Conservation (phyloP, 1,140 invertebrate species). For the Cydia strobilella region DNA sequence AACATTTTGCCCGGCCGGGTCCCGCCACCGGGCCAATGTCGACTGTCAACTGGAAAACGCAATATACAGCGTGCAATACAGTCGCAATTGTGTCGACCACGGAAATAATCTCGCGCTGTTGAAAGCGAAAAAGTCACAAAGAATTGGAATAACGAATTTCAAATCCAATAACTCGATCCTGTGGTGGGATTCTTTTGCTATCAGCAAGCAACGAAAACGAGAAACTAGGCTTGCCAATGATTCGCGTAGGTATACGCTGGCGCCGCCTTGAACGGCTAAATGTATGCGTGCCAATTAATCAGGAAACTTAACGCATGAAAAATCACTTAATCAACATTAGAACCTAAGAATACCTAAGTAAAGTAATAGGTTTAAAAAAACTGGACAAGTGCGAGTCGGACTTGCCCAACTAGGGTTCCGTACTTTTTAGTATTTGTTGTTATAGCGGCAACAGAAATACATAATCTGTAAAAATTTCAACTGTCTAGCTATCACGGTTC, state of each 20-base stretch:
- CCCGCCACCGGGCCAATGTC: conserved; percentile 40
- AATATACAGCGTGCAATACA: conserved; percentile 45
- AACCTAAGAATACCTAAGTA: no score
- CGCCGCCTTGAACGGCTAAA: not conserved
- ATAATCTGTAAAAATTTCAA: no score
- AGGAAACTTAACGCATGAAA: not conserved
- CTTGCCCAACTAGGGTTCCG: no score
- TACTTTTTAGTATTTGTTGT: no score
- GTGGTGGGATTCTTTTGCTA: conserved; percentile 48
- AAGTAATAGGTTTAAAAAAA: not conserved
- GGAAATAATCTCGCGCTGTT: conserved; percentile 55
- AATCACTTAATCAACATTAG: not conserved
- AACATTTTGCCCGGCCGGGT: conserved; percentile 37
- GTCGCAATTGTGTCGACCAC: conserved; percentile 44
- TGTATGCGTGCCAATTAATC: not conserved
- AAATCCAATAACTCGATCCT: conserved; percentile 62
- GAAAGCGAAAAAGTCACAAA: conserved; percentile 59
- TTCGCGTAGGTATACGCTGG: conserved; percentile 5
- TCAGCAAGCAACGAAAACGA: conserved; percentile 19
- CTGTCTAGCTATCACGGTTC: no score
- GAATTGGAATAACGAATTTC: conserved; percentile 65
- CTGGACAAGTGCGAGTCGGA: no score
- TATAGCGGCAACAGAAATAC: no score
- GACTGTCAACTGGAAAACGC: conserved; percentile 52
- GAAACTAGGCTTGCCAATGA: conserved; percentile 10